Evolutionary conservation across 2,888 invertebrate species (phyloP).

Genomic region (Pterobdella sp.): DNA sequence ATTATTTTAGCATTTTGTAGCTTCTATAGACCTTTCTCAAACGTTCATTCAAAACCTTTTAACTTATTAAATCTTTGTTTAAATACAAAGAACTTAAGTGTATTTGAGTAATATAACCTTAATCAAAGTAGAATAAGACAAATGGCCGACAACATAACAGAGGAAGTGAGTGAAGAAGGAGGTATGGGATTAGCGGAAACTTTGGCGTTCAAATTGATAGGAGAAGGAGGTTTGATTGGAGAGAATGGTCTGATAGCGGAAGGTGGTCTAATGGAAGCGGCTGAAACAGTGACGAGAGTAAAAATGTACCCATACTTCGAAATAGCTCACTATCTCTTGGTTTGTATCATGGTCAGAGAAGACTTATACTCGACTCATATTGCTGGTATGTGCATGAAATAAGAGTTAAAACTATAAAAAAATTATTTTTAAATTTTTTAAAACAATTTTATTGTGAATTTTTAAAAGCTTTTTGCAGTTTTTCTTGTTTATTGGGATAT

Average conservation of each 20-base stretch:
- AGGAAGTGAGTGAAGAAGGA: background rate
- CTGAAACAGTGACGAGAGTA: slow-evolving; percentile 93
- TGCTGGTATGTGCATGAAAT: slow-evolving; percentile 21
- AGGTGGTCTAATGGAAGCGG: slow-evolving; percentile 63
- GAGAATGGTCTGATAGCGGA: background rate
- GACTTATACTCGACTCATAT: slow-evolving; percentile 54
- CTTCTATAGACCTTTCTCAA: too few species aligned
- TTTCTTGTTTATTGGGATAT: too few species aligned
- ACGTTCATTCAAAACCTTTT: too few species aligned
- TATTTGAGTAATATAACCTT: background rate
- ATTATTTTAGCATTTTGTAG: too few species aligned
- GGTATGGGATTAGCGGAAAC: too few species aligned
- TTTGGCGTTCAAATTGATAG: background rate
- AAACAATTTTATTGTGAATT: too few species aligned
- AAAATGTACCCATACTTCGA: slow-evolving; percentile 99
- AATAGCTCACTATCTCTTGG: slow-evolving; percentile 88
- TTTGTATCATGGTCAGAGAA: slow-evolving; percentile 86
- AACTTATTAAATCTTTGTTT: too few species aligned
- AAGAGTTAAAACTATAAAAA: too few species aligned
- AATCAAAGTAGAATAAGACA: background rate
- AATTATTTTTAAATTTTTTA: too few species aligned
- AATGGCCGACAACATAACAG: background rate
- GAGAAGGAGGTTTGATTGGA: background rate
- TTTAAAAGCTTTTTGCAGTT: too few species aligned
- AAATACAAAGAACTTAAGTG: too few species aligned